A percentile compares a stretch with the other conserved stretches of the same genome.
phyloP scores from a whole-genome alignment of 2,113 vertebrate genomes.

The Sander lucioperca region DNA sequence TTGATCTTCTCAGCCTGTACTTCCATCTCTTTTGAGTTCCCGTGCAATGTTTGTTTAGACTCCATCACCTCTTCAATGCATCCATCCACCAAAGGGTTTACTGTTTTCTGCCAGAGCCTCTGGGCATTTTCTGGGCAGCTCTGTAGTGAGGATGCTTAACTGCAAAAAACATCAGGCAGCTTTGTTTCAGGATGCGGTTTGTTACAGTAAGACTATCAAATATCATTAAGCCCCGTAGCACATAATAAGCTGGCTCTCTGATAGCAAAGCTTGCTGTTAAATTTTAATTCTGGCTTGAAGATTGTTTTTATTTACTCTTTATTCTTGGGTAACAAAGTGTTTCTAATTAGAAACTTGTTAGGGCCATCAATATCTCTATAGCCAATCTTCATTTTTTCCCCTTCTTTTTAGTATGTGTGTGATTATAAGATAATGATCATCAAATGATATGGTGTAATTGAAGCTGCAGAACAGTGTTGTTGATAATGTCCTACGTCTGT shows the following conservation, averaged over 20 bases:
- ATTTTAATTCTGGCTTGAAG: slow-evolving; percentile 66
- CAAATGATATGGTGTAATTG: slow-evolving; percentile 58
- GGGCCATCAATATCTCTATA: slow-evolving; percentile 34
- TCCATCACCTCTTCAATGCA: slow-evolving; percentile 73
- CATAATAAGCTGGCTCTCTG: slow-evolving; percentile 59
- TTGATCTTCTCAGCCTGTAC: slow-evolving; percentile 73
- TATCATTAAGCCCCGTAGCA: slow-evolving; percentile 69
- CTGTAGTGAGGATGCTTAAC: slow-evolving; percentile 69
- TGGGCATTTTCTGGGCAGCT: slow-evolving; percentile 60
- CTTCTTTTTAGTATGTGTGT: slow-evolving; percentile 3
- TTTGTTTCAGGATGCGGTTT: slow-evolving; percentile 72
- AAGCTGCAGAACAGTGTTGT: slow-evolving; percentile 42
- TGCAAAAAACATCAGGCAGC: slow-evolving; percentile 76
- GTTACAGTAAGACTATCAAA: slow-evolving; percentile 67
- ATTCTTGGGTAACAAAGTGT: slow-evolving; percentile 62
- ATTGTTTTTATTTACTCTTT: slow-evolving; percentile 66
- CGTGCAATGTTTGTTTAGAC: slow-evolving; percentile 67
- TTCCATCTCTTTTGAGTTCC: slow-evolving; percentile 73
- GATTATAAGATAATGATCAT: slow-evolving; percentile 63
- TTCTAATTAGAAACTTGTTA: slow-evolving; percentile 47
- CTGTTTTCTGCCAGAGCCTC: slow-evolving; percentile 69
- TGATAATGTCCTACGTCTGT: slow-evolving; percentile 57
- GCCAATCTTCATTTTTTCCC: slow-evolving; percentile 17
- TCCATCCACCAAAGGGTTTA: slow-evolving; percentile 70
- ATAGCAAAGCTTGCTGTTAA: slow-evolving; percentile 57